Evolutionary conservation across 2,888 invertebrate species (phyloP), one percentile per base, ranked within the genome.

Genomic region (Pollenia labialis): DNA sequence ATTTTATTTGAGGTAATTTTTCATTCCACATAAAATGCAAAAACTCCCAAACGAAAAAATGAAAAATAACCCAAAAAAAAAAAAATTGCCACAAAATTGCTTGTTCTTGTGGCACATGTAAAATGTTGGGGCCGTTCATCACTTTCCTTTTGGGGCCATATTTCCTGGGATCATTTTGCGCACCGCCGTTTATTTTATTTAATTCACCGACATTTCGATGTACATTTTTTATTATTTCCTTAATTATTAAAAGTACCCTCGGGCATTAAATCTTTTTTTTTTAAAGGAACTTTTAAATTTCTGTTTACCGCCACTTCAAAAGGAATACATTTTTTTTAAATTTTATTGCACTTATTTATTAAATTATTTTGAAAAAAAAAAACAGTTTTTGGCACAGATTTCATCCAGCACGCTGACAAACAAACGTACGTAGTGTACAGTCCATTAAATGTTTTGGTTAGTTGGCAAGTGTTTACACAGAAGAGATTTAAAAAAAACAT

Each of bases 251-350:
- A 6, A 14, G n/a, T 4, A 14, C 1, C 9, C 48, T 66, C 48
- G 12, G 8, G 9, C 4, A 16, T 44, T 12, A 64, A 46, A 16
- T 64, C 6, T 64, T 23, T 56, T 56, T 11, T 56, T 14, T 23
- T 66, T 66, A 46, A 14, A 66, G 23, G 40, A 58, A 32, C 23
- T 48, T 66, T 52, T 69, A 12, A 52, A 40, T 69, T 52, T 74
- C 32, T 74, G 48, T 74, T 46, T n/a, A 69, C 11, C 16, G 42
- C 52, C 42, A 69, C 69, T 44, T 69, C 11, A 69, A 69, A 69
- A 11, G 46, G 42, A 69, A 52, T 54, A 69, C n/a, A 16, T 42
- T 9, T 74, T 74, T 74, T 74, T 12, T 40, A 0, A 9, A 11
- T 58, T 14, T 50, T 62, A 16, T 62, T 52, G 23, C 9, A n/a